A percentile compares a stretch with the other conserved stretches of the same genome.
Evolutionary conservation across 2,888 invertebrate species (phyloP).

Genomic region (Schizotus pectinicornis): DNA sequence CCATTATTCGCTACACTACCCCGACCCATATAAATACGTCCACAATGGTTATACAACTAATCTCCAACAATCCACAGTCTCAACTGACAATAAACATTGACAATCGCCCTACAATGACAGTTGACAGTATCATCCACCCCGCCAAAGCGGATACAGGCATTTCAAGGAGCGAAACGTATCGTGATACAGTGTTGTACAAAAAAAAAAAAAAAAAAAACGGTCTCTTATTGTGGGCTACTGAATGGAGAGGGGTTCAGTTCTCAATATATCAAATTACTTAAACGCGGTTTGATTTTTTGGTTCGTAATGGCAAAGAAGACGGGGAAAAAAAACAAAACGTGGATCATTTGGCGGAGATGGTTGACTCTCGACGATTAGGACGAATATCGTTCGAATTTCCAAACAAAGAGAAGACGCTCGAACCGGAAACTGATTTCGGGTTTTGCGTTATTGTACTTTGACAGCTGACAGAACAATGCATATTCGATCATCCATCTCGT

Average conservation of each 20-base stretch:
- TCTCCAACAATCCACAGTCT: conserved; percentile 23
- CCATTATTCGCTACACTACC: conserved; percentile 29
- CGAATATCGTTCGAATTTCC: not conserved
- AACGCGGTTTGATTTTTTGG: conserved; percentile 20
- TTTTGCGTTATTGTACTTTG: not conserved
- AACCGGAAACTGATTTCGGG: conserved; percentile 6
- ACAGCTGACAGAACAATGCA: conserved; percentile 4
- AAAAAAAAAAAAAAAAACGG: no score
- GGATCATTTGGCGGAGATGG: no score
- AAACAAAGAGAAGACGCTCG: conserved; percentile 14
- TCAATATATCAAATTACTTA: conserved; percentile 23
- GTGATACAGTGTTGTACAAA: conserved; percentile 22
- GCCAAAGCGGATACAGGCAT: conserved; percentile 23
- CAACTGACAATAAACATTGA: conserved; percentile 12
- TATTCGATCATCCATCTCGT: no score
- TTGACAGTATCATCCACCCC: conserved; percentile 17
- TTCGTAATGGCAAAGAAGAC: no score
- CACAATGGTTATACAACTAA: conserved; percentile 19
- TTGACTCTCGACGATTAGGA: no score
- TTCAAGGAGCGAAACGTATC: conserved; percentile 12
- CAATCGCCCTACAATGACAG: conserved; percentile 19
- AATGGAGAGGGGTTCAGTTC: conserved; percentile 21
- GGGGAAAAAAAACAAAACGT: no score
- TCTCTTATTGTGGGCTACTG: conserved; percentile 11
- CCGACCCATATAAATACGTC: conserved; percentile 21